Conservation (phyloP, 2,888 invertebrate species). For the Piscicola geometra region DNA sequence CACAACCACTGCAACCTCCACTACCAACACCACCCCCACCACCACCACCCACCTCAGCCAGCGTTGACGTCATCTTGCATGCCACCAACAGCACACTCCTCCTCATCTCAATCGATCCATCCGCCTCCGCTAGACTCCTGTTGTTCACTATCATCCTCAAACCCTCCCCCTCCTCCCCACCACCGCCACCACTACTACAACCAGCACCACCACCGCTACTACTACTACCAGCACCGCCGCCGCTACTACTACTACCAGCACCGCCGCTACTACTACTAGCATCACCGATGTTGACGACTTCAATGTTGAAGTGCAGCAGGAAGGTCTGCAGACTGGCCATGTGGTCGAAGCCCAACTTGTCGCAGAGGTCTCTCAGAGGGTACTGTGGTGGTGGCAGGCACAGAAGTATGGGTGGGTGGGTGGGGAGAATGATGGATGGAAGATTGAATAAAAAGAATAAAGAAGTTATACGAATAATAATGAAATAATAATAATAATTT, state of each 20-base stretch:
- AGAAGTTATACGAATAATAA: neutral
- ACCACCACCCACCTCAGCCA: neutral
- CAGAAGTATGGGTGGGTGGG: too few species aligned
- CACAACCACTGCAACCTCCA: too few species aligned
- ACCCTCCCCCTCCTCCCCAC: neutral
- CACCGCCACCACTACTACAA: too few species aligned
- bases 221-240: too few species aligned
- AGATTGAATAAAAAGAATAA: neutral
- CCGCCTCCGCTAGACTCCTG: neutral
- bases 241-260: too few species aligned
- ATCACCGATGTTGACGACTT: neutral
- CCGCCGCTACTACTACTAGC: too few species aligned
- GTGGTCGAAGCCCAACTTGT: slow-evolving; percentile 7
- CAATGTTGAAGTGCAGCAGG: neutral
- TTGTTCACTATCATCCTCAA: neutral
- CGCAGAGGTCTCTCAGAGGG: neutral
- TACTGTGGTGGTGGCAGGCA: too few species aligned
- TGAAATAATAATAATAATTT: neutral
- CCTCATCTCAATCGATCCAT: neutral
- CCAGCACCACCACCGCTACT: neutral
- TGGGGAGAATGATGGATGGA: too few species aligned
- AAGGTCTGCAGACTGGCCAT: neutral
- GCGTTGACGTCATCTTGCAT: neutral
- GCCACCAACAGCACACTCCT: neutral
- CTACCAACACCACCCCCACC: too few species aligned